Conservation (phyloP, 1,140 invertebrate genomes). For the Portunus trituberculatus region DNA sequence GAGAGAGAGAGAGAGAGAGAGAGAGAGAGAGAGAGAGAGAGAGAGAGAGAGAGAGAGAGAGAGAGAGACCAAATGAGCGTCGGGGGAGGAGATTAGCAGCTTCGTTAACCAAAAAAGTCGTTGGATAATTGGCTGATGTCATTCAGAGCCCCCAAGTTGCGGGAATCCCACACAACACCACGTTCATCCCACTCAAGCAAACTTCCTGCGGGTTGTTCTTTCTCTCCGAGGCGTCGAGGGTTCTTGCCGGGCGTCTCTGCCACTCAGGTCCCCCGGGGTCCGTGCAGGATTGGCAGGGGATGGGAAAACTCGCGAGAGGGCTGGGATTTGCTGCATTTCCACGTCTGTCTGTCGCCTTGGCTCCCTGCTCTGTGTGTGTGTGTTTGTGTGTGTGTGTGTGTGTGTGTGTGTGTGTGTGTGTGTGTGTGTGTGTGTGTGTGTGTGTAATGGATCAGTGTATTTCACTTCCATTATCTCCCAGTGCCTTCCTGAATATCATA, state of each 20-base stretch:
- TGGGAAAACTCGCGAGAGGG: background rate
- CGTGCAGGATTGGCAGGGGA: background rate
- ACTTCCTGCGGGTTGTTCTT: background rate
- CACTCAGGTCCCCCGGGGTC: background rate
- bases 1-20: conserved; percentile 11
- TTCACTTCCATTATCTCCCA: no score
- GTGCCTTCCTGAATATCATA: no score
- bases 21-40: background rate
- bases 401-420: no score
- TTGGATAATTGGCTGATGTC: background rate
- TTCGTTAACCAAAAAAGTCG: background rate
- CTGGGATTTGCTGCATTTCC: background rate
- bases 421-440: no score
- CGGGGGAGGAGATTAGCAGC: background rate
- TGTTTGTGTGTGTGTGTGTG: no score
- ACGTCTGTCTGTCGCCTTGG: background rate
- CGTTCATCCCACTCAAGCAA: background rate
- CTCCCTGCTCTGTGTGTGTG: background rate
- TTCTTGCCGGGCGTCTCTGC: background rate
- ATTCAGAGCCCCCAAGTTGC: background rate
- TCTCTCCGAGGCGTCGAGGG: background rate
- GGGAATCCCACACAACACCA: background rate
- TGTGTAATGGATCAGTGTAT: no score
- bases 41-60: background rate
- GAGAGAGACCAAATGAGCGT: background rate